phyloP scores from a whole-genome alignment of 1,140 invertebrate genomes.

The Halictus rubicundus region DNA sequence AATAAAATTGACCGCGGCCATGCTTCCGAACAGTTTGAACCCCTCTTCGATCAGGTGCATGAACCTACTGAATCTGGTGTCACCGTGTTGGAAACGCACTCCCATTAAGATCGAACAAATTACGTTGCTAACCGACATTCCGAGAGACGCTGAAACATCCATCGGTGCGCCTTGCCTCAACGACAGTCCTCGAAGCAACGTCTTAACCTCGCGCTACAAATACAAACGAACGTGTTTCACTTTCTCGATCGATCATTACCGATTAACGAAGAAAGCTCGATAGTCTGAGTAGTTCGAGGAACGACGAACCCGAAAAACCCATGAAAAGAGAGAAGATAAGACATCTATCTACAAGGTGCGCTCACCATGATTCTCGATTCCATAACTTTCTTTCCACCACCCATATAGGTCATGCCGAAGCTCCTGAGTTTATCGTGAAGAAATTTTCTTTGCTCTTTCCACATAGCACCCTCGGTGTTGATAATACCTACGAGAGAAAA shows the following conservation, averaged over 20 bases:
- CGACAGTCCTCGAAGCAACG: conserved; percentile 85
- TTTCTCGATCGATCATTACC: neutral
- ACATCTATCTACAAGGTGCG: conserved; percentile 39
- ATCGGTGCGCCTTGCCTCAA: conserved; percentile 83
- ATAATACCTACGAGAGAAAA: conserved; percentile 88
- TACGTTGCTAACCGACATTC: conserved; percentile 93
- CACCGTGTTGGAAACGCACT: conserved; percentile 89
- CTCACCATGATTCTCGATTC: conserved; percentile 92
- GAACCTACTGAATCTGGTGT: conserved; percentile 88
- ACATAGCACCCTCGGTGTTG: conserved; percentile 93
- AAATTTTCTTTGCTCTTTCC: conserved; percentile 95
- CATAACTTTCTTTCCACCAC: conserved; percentile 89
- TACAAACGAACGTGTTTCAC: neutral
- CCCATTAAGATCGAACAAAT: conserved; percentile 96
- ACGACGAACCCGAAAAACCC: neutral
- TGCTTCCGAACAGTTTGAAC: conserved; percentile 89
- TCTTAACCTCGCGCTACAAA: conserved; percentile 88
- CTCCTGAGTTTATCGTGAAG: conserved; percentile 92
- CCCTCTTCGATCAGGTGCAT: conserved; percentile 93
- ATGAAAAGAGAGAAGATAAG: neutral
- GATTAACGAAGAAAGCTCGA: neutral
- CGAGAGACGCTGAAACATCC: conserved; percentile 86
- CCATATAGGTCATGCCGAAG: conserved; percentile 94
- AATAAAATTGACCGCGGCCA: conserved; percentile 85
- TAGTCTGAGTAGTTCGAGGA: neutral